Evolutionary conservation across 2,113 vertebrate species (phyloP).

Genomic region (Dascyllus trimaculatus): DNA sequence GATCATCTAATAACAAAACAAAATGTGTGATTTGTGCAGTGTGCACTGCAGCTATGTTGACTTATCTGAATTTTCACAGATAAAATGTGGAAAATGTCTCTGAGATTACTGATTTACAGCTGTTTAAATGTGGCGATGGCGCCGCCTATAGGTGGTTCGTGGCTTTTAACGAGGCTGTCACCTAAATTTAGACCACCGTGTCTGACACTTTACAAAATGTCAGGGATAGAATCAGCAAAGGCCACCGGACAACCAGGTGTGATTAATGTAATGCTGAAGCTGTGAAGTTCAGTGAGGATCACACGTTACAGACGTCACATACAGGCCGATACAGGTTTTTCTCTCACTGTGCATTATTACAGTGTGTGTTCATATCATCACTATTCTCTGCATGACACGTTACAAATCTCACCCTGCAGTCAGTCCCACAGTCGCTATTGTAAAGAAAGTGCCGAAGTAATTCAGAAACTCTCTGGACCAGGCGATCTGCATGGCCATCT

Average conservation of each 20-base stretch:
- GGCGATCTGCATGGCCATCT: conserved; percentile 92
- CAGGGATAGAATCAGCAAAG: conserved; percentile 13
- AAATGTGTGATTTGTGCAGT: too few species aligned
- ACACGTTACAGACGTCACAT: neutral
- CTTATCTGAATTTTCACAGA: too few species aligned
- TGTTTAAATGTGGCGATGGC: neutral
- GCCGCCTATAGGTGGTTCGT: neutral
- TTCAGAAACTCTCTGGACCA: conserved; percentile 92
- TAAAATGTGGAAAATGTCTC: neutral
- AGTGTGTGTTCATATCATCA: too few species aligned
- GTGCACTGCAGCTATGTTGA: too few species aligned
- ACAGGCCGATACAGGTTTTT: neutral
- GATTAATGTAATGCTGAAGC: neutral
- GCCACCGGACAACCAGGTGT: conserved; percentile 15
- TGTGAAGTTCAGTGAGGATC: conserved; percentile 29
- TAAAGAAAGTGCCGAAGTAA: conserved; percentile 89
- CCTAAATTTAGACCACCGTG: neutral
- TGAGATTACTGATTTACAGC: neutral
- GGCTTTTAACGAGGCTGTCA: neutral
- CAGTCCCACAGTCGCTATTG: conserved; percentile 83
- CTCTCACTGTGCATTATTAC: neutral
- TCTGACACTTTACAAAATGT: neutral
- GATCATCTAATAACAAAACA: too few species aligned
- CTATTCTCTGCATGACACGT: neutral
- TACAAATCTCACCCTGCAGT: conserved; percentile 81